Evolutionary conservation across 53 echinoderm and acorn worm species (phyloP).

Genomic region (Echinometra lucunter): DNA sequence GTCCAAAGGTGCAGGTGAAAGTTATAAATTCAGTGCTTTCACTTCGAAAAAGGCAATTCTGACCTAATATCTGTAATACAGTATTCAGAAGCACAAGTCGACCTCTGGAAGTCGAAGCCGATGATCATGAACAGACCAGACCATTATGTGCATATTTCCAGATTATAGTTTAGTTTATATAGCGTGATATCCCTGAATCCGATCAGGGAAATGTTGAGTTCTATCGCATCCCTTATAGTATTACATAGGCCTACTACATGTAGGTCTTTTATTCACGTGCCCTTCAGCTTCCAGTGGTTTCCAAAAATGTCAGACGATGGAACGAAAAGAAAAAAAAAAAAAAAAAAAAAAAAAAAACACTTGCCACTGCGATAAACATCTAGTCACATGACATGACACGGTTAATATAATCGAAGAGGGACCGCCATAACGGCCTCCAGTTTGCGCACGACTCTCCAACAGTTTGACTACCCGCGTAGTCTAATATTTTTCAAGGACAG

Average conservation of each 20-base stretch:
- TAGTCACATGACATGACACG: conserved; percentile 47
- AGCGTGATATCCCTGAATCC: background rate
- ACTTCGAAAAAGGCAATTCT: too few species aligned
- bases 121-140: too few species aligned
- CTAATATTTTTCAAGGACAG: conserved; percentile 46
- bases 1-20: too few species aligned
- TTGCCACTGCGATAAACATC: conserved; percentile 46
- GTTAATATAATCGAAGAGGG: background rate
- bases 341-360: too few species aligned
- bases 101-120: too few species aligned
- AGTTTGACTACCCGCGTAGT: background rate
- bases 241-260: background rate
- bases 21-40: too few species aligned
- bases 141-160: too few species aligned
- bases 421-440: conserved; percentile 53
- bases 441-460: conserved; percentile 50
- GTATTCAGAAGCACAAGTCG: too few species aligned
- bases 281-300: background rate
- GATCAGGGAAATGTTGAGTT: background rate
- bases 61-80: too few species aligned
- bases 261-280: too few species aligned
- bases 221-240: background rate
- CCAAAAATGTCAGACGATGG: background rate
- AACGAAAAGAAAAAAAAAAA: background rate
- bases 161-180: too few species aligned